These are phyloP conservation scores for Tenthredo livida DNA, from an alignment of 2,888 invertebrate genomes.

Conservation along the genomic window DNA sequence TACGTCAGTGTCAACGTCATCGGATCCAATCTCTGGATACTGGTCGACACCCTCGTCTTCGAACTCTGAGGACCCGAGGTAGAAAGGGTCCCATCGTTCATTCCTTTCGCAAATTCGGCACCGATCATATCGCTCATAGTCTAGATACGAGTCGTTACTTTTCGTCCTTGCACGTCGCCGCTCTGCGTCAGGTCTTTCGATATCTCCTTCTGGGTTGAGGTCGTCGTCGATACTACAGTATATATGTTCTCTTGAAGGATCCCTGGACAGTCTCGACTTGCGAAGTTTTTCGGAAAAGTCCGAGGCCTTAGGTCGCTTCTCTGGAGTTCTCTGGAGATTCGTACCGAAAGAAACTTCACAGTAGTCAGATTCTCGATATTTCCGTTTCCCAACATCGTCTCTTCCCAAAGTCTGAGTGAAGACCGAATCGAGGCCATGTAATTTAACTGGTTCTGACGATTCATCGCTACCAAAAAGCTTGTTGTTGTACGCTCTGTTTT, in stretches of 20 bases:
- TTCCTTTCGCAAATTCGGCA: slow-evolving; percentile 19
- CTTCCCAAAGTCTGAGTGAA: slow-evolving; percentile 40
- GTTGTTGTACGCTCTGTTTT: slow-evolving; percentile 54
- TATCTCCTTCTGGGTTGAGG: slow-evolving; percentile 63
- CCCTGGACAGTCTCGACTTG: slow-evolving; percentile 6
- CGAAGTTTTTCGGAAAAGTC: slow-evolving; percentile 20
- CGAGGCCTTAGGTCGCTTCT: slow-evolving; percentile 60
- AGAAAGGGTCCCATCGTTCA: slow-evolving; percentile 23
- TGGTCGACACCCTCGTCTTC: slow-evolving; percentile 58
- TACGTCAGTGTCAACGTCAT: slow-evolving; percentile 58
- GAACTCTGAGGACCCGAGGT: slow-evolving; percentile 57
- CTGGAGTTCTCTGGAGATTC: slow-evolving; percentile 60
- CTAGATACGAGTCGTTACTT: slow-evolving; percentile 71
- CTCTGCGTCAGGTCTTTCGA: slow-evolving; percentile 39
- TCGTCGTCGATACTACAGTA: slow-evolving; percentile 83
- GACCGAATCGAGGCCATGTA: background rate
- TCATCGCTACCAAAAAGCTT: slow-evolving; percentile 56
- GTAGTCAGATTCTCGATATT: slow-evolving; percentile 66
- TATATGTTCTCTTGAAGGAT: slow-evolving; percentile 68
- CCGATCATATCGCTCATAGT: slow-evolving; percentile 65
- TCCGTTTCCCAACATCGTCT: slow-evolving; percentile 66
- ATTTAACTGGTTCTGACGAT: background rate
- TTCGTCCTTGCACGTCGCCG: slow-evolving; percentile 66
- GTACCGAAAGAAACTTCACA: slow-evolving; percentile 62
- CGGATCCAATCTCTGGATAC: slow-evolving; percentile 53